Base-by-base conservation (phyloP, 2,797 vertebrate genomes). In the Mormyrus hasselquistii region DNA sequence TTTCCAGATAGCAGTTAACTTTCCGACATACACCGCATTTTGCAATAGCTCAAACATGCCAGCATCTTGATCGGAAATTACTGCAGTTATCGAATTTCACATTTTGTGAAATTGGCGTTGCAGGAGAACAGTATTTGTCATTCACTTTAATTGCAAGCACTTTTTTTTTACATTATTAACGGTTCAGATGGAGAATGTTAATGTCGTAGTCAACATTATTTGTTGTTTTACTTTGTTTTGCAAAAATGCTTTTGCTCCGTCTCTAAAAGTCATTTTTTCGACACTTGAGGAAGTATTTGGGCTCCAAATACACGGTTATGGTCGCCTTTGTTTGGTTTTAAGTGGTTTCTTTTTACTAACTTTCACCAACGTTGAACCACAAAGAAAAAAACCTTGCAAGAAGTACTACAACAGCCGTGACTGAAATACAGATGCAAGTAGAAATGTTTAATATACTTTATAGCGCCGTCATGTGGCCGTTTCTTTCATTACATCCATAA, bases 1-100 rank as follows among this genome's bases (percentile, higher is more conserved):
- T 65, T 90, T 76, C 50, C 87, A 85, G 55, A 14, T 22, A 69
- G 53, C 90, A 84, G 52, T 91, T 90, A 41, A 88, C 88, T 87
- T 88, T 91, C 90, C 90, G 86, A 85, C 88, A 50, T 49, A n/a
- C 55, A 19, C 22, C 59, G 16, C 2, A 86, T 86, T 57, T 38
- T 8, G 85, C 41, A 44, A 44, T n/a, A n/a, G 41, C 38, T 79
- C 16, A 79, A 44, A n/a, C 38, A 44, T n/a, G 38, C 73, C 73
- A 47, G 6, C 73, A 79, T 47, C 38, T 19, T 3, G 29, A 34
- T 79, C 38, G 38, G 73, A 79, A 79, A 19, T 38, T 12, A 73
- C 34, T 73, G 4, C 22, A 29, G 12, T 79, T 79, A 79, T 44
- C 44, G 19, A 44, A 79, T 44, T 44, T 44, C 38, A 41, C 73